Evolutionary conservation across 2,113 vertebrate genomes (phyloP).

Genomic region (Charina bottae): DNA sequence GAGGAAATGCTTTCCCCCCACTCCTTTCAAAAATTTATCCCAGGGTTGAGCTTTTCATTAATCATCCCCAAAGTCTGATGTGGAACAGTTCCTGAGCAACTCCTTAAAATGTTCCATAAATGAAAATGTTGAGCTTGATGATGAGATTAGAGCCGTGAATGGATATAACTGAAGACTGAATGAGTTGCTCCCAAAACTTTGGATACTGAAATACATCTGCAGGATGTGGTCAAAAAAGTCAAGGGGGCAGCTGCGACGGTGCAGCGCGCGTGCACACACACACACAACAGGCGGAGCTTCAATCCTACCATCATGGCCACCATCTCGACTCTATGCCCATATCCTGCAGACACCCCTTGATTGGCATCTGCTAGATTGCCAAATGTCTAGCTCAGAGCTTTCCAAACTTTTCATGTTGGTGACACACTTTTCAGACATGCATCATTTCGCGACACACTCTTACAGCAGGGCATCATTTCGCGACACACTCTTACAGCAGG

Average conservation of each 20-base stretch:
- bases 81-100: conserved; percentile 16
- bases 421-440: no score
- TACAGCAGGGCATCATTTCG: no score
- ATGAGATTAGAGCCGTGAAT: background rate
- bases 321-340: background rate
- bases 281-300: background rate
- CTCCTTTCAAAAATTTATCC: background rate
- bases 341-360: conserved; percentile 12
- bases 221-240: background rate
- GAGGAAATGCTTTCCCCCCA: background rate
- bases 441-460: no score
- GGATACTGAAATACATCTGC: background rate
- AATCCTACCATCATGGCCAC: background rate
- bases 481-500: no score
- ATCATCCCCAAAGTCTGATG: background rate
- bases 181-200: background rate
- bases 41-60: background rate
- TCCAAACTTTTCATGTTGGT: no score
- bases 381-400: conserved; percentile 1
- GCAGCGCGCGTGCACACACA: background rate
- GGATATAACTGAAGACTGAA: conserved; percentile 12
- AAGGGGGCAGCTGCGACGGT: background rate
- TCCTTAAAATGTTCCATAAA: conserved; percentile 27
- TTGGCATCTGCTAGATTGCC: background rate
- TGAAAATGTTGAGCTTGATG: conserved; percentile 2